Percentiles rank a stretch among this genome's conserved stretches.
Evolutionary conservation across 2,797 vertebrate genomes (phyloP).

Genomic region (Clarias fuscus): DNA sequence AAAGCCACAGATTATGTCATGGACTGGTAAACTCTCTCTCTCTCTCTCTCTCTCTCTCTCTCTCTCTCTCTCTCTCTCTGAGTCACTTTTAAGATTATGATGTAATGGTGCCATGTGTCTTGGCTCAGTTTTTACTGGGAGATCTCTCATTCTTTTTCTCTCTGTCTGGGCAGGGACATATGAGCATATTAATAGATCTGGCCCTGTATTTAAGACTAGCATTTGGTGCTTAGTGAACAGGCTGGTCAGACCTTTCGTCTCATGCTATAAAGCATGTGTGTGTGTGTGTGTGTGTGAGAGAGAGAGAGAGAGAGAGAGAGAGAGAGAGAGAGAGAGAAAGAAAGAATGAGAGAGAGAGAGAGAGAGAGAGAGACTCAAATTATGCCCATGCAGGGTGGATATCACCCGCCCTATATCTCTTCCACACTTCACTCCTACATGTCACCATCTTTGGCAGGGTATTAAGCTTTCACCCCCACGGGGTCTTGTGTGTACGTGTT

Average conservation of each 20-base stretch:
- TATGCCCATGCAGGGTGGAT: constrained; percentile 50
- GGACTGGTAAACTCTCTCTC: constrained; percentile 23
- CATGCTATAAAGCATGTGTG: not conserved
- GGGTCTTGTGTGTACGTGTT: constrained; percentile 49
- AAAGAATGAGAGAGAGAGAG: constrained; percentile 48
- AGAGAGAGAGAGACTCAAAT: constrained; percentile 53
- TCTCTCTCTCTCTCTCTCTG: constrained; percentile 30
- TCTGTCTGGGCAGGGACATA: constrained; percentile 51
- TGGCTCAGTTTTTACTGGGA: constrained; percentile 61
- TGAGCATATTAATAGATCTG: constrained; percentile 53
- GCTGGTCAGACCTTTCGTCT: constrained; percentile 45
- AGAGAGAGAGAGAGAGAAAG: not conserved
- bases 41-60: constrained; percentile 25
- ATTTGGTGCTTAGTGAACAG: constrained; percentile 45
- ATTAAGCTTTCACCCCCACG: constrained; percentile 64
- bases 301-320: constrained; percentile 12
- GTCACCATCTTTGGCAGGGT: constrained; percentile 77
- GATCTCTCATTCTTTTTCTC: constrained; percentile 47
- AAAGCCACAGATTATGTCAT: constrained; percentile 15
- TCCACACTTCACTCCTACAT: constrained; percentile 59
- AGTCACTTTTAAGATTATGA: constrained; percentile 53
- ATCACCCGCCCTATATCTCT: constrained; percentile 54
- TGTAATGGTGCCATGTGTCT: constrained; percentile 66
- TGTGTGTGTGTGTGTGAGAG: too few relatives aligned
- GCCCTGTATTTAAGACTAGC: constrained; percentile 54